phyloP scores from a whole-genome alignment of 2,888 invertebrate species.

The Phyllotreta cruciferae region DNA sequence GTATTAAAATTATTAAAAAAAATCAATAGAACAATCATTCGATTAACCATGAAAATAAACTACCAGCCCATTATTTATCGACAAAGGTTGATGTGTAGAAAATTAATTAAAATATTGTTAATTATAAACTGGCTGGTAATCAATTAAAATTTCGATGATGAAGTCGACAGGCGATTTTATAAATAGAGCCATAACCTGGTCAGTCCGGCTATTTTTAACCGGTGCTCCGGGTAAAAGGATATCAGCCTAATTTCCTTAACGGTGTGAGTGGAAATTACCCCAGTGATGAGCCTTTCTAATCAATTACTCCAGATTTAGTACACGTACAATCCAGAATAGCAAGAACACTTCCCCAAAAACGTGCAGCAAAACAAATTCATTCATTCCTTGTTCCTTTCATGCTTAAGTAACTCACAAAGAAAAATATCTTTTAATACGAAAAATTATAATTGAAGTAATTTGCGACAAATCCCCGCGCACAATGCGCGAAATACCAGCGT shows the following conservation, averaged over 20 bases:
- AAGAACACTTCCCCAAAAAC: no score
- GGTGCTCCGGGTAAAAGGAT: neutral
- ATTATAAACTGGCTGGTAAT: neutral
- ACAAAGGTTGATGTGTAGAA: no score
- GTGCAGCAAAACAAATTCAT: no score
- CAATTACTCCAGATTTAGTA: slow-evolving; percentile 11
- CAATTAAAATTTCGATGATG: slow-evolving; percentile 16
- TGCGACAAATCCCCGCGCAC: neutral
- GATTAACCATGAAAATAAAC: no score
- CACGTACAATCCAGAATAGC: no score
- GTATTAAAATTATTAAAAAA: no score
- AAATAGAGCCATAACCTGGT: slow-evolving; percentile 7
- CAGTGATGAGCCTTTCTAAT: slow-evolving; percentile 10
- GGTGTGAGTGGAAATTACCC: slow-evolving; percentile 12
- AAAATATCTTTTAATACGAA: neutral
- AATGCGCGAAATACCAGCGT: slow-evolving; percentile 16
- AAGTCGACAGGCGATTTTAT: slow-evolving; percentile 6
- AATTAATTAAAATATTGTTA: neutral
- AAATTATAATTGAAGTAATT: slow-evolving; percentile 10
- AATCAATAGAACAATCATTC: no score
- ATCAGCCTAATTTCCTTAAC: slow-evolving; percentile 14
- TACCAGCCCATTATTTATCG: no score
- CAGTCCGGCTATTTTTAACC: slow-evolving; percentile 7
- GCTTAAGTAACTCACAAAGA: no score
- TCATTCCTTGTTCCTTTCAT: no score